Evolutionary conservation across 1,140 invertebrate species (phyloP).

Genomic region (Pogonomyrmex barbatus): DNA sequence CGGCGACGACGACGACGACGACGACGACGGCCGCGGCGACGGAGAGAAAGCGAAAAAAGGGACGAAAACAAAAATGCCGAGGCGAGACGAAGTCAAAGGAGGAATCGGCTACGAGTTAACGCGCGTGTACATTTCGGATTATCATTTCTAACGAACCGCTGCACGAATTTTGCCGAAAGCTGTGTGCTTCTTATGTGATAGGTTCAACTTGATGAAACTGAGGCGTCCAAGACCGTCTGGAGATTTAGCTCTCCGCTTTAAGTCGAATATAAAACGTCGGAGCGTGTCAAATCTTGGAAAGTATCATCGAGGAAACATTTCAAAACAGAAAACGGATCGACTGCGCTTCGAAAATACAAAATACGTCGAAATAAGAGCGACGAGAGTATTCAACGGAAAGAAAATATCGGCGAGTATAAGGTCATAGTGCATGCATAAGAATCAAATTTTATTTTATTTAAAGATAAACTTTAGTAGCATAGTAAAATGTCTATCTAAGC

Average conservation of each 20-base stretch:
- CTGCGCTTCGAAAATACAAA: background rate
- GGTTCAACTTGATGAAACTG: background rate
- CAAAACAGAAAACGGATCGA: background rate
- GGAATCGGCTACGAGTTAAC: background rate
- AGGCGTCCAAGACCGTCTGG: background rate
- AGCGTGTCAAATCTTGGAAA: background rate
- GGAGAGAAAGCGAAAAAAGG: background rate
- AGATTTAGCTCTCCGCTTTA: background rate
- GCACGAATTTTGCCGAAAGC: constrained; percentile 45
- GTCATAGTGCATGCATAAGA: background rate
- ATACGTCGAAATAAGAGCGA: background rate
- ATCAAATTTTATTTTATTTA: background rate
- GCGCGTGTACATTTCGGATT: constrained; percentile 38
- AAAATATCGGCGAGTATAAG: background rate
- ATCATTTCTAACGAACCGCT: constrained; percentile 27
- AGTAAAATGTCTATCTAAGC: background rate
- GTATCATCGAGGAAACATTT: background rate
- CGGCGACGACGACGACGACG: background rate
- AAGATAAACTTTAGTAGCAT: background rate
- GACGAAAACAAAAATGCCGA: constrained; percentile 59
- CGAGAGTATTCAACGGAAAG: background rate
- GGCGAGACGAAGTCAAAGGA: constrained; percentile 55
- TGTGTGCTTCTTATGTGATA: background rate
- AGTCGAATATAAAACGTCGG: background rate
- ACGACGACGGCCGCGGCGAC: background rate